These are phyloP conservation scores for Myotis brandtii DNA, from an alignment of 2,113 vertebrate species.

Conservation along the genomic window DNA sequence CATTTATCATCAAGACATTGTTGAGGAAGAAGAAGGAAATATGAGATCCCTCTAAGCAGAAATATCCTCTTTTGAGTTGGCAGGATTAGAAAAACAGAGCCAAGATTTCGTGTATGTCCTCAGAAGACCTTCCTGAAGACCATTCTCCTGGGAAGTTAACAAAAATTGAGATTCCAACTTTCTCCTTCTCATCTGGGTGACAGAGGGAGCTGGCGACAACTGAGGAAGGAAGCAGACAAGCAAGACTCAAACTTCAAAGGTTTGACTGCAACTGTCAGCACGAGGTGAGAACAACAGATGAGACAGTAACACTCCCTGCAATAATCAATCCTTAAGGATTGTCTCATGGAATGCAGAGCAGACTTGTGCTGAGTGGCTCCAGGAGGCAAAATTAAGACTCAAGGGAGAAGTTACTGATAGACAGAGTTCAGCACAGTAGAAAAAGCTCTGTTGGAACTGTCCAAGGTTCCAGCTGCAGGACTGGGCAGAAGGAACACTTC, in stretches of 20 bases:
- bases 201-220: slow-evolving; percentile 35
- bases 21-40: background rate
- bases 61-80: background rate
- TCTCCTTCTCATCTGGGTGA: background rate
- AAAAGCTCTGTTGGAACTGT: background rate
- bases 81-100: slow-evolving; percentile 26
- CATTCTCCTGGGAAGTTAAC: background rate
- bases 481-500: background rate
- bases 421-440: background rate
- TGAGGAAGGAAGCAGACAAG: slow-evolving; percentile 37
- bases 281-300: slow-evolving; percentile 62
- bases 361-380: background rate
- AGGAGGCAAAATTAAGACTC: slow-evolving; percentile 34
- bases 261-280: slow-evolving; percentile 61
- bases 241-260: slow-evolving; percentile 45
- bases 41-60: background rate
- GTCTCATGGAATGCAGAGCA: background rate
- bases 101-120: slow-evolving; percentile 5
- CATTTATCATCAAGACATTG: background rate
- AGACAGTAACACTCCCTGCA: slow-evolving; percentile 42
- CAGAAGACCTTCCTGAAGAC: slow-evolving; percentile 33
- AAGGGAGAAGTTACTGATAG: background rate
- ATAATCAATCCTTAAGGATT: slow-evolving; percentile 22
- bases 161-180: background rate
- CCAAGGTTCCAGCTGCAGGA: background rate